phyloP scores from a whole-genome alignment of 2,113 vertebrate genomes.

The Ophthalmolycus amberensis region DNA sequence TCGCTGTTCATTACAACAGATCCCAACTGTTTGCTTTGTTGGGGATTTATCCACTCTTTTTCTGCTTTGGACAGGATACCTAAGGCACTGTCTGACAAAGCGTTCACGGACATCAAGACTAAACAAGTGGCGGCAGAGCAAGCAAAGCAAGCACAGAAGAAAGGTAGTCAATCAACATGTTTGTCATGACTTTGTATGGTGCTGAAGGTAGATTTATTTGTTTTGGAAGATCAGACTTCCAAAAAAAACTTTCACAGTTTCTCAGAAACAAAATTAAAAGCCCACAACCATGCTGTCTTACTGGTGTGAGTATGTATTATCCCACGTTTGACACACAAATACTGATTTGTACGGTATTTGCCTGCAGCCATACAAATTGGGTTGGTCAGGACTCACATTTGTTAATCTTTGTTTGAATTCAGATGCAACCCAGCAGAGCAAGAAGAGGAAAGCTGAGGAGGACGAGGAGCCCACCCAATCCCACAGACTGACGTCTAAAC shows the following conservation, averaged over 20 bases:
- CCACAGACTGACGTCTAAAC: conserved; percentile 89
- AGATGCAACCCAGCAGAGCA: conserved; percentile 76
- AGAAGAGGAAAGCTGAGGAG: conserved; percentile 86
- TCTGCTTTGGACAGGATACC: conserved; percentile 87
- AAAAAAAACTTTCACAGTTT: background rate
- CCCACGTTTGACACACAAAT: conserved; percentile 6
- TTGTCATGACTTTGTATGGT: conserved; percentile 28
- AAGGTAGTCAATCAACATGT: conserved; percentile 80
- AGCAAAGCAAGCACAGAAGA: conserved; percentile 67
- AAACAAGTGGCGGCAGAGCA: conserved; percentile 71
- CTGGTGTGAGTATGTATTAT: background rate
- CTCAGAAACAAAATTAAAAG: background rate
- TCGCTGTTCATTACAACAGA: conserved; percentile 24
- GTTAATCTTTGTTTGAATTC: conserved; percentile 42
- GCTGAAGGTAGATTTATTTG: conserved; percentile 5
- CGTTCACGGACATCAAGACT: conserved; percentile 82
- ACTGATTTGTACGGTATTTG: background rate
- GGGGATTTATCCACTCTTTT: conserved; percentile 31
- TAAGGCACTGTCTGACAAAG: conserved; percentile 88
- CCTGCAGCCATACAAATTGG: background rate
- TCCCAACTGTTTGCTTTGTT: conserved; percentile 39
- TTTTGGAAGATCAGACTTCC: conserved; percentile 6
- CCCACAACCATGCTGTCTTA: background rate
- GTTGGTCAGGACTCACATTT: conserved; percentile 17
- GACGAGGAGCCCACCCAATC: conserved; percentile 66